These are phyloP conservation scores for Scaptomyza cyrtandrae DNA, from an alignment of 2,888 invertebrate species.

Conservation along the genomic window DNA sequence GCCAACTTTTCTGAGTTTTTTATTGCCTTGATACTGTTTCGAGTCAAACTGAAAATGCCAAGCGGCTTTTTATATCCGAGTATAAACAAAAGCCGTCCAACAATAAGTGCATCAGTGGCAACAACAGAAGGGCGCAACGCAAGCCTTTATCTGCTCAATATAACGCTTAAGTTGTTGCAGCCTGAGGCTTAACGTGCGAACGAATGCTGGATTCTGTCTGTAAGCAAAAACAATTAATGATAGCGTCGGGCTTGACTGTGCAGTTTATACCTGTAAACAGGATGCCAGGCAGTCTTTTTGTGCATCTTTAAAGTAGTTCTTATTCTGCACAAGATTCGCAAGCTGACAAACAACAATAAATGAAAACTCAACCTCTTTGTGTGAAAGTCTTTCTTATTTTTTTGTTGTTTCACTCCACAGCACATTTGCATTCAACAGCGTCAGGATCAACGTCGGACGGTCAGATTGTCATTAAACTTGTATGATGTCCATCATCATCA, in stretches of 20 bases:
- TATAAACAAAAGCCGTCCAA: constrained; percentile 41
- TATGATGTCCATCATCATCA: constrained; percentile 36
- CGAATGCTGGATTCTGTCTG: constrained; percentile 23
- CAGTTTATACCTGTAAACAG: constrained; percentile 25
- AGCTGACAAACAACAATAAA: constrained; percentile 47
- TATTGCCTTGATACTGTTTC: too few species aligned
- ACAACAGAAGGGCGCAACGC: constrained; percentile 32
- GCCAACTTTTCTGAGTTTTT: too few species aligned
- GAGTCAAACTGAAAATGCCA: constrained; percentile 25
- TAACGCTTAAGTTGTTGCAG: constrained; percentile 53
- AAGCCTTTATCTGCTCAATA: constrained; percentile 54
- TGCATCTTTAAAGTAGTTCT: constrained; percentile 35
- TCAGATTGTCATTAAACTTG: constrained; percentile 57
- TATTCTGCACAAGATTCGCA: constrained; percentile 9
- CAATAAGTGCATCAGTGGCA: constrained; percentile 26
- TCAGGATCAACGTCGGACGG: constrained; percentile 49
- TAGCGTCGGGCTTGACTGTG: constrained; percentile 7
- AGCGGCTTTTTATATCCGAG: constrained; percentile 14
- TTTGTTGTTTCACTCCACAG: neutral
- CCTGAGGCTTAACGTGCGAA: constrained; percentile 23
- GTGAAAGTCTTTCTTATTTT: neutral
- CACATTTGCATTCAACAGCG: constrained; percentile 25
- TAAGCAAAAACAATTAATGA: constrained; percentile 48
- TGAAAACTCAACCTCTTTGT: constrained; percentile 37
- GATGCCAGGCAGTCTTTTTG: constrained; percentile 27